Evolutionary conservation across 1,140 invertebrate species (phyloP), one percentile per base, ranked within the genome.

Genomic region (Drosophila baimaii): DNA sequence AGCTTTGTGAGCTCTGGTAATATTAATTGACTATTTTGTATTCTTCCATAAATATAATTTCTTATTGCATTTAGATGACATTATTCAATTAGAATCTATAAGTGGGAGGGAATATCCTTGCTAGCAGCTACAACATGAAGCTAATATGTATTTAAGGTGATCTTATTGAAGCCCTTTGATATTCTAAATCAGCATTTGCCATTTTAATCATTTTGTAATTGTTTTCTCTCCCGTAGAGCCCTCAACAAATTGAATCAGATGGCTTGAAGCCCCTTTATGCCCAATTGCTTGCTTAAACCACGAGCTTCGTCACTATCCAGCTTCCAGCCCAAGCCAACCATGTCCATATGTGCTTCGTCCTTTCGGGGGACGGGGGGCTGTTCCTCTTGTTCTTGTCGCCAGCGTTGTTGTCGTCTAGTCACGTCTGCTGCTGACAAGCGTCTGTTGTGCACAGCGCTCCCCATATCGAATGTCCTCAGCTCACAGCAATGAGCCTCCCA

Each of bases 381-480:
- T 41, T 62, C 43, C 62, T 58, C 57, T 59, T 58, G 46, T 56
- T 64, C 56, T 59, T 76, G 64, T 47, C 70, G 56, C 59, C 76
- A 33, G 49, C 62, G 69, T 68, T 71, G 80, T 65, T 75, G 80
- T 82, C 69, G 77, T 77, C 80, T 83, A 83, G 80, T 84, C 80
- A 83, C 80, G 80, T 84, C 80, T 84, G 80, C 71, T 64, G 80
- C 66, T 83, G 80, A 83, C 80, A 83, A 83, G 76, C 80, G 80
- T 83, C 80, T 83, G 80, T 75, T 81, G 76, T 78, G 81, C 81
- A 64, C 72, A 71, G 52, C 54, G 27, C 68, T 56, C 64, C 49
- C 81, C 77, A 84, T 85, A 84, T 84, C 79, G 81, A 84, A 84
- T 85, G 77, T 69, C 69, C 81, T 74, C 59, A 21, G 59, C 59